Evolutionary conservation across 2,888 invertebrate species (phyloP), one percentile per base, ranked within the genome.

Genomic region (Stenichneumon culpator): DNA sequence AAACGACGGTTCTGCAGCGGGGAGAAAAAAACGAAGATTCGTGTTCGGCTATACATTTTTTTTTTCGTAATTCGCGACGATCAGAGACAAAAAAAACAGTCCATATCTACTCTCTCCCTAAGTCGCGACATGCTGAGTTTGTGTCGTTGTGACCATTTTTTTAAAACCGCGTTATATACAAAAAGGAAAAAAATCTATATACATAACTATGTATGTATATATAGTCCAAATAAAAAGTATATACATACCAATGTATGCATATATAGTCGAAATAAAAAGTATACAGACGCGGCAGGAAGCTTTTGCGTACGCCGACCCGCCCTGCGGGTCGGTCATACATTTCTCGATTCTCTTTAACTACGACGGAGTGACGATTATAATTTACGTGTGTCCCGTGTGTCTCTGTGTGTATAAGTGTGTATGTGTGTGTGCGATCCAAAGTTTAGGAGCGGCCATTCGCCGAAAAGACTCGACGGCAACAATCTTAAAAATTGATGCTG

Each of bases 51-150:
- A 7, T 50, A 44, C 67, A 79, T 28, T 44, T 60, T 36, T 72
- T n/a, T 63, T 75, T 72, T 63, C 25, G 22, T 57, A 25, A 57
- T 57, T 28, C 63, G 19, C 63, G 32, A 50, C 22, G 28, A 79
- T 54, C 60, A 54, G 28, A 19, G 63, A 60, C 60, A 69, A 36
- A 70, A 74, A 68, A 52, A 54, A 83, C 84, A 88, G 84, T 88
- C 60, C 86, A 84, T 86, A 80, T 88, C 82, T 82, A 84, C 86
- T 84, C 86, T 86, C 86, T 87, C 84, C 83, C 88, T 85, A 83
- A 87, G 80, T 86, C 86, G 83, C 79, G 52, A 83, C 65, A 74
- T 72, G 78, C 77, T 84, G 79, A 77, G 52, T 82, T 82, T 73
- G 60, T 52, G 72, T 85, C 77, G 68, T 44, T 77, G 25, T 75